These are phyloP conservation scores for Muscina levida DNA, from an alignment of 2,888 invertebrate species.

Conservation along the genomic window DNA sequence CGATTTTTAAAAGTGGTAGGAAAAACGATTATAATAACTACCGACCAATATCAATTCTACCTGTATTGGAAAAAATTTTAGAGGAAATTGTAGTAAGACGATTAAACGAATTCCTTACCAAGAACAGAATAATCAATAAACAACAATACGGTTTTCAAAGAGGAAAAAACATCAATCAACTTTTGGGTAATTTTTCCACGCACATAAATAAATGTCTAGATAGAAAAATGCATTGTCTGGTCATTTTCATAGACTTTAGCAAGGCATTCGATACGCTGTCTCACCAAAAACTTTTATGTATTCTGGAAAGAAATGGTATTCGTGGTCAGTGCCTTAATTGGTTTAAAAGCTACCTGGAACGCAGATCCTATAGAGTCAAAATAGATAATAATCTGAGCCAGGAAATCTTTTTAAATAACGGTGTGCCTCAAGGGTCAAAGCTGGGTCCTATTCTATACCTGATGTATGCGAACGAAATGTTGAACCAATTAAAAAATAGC, in stretches of 20 bases:
- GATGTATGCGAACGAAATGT: conserved; percentile 21
- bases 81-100: not conserved
- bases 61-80: not conserved
- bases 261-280: conserved; percentile 6
- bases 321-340: not conserved
- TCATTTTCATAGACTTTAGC: conserved; percentile 4
- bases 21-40: too few species aligned
- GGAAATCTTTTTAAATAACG: not conserved
- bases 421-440: not conserved
- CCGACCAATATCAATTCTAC: not conserved
- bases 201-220: not conserved
- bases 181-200: not conserved
- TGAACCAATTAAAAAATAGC: not conserved
- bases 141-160: conserved; percentile 5
- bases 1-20: too few species aligned
- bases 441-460: conserved; percentile 18
- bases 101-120: too few species aligned
- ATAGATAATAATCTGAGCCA: not conserved
- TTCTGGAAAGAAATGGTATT: not conserved
- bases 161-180: not conserved
- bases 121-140: too few species aligned
- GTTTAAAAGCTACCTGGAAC: not conserved
- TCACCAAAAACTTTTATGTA: not conserved
- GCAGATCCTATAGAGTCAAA: not conserved
- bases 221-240: not conserved